These are phyloP conservation scores for Lasaia peninsularis DNA, from an alignment of 1,140 invertebrate species.

Conservation along the genomic window DNA sequence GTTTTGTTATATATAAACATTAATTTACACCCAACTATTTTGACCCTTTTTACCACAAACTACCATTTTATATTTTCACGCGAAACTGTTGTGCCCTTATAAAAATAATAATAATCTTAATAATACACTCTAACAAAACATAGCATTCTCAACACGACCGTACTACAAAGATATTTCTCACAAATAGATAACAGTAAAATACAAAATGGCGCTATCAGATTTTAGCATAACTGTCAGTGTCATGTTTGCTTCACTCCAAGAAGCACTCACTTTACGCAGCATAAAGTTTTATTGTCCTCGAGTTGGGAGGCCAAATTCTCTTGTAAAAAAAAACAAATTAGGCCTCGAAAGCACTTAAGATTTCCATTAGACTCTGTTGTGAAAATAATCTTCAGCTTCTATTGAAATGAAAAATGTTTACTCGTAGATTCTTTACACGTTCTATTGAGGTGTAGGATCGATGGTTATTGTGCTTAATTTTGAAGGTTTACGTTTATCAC, in stretches of 20 bases:
- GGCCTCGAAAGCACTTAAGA: slow-evolving; percentile 29
- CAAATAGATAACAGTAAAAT: neutral
- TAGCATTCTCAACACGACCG: too few relatives aligned
- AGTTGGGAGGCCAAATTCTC: slow-evolving; percentile 19
- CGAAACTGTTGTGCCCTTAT: too few relatives aligned
- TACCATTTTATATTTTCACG: too few relatives aligned
- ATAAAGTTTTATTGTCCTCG: slow-evolving; percentile 26
- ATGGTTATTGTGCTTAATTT: neutral
- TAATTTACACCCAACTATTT: too few relatives aligned
- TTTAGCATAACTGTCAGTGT: slow-evolving; percentile 8
- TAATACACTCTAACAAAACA: too few relatives aligned
- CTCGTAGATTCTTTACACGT: slow-evolving; percentile 15
- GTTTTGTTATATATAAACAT: too few relatives aligned
- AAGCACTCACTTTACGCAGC: slow-evolving; percentile 28
- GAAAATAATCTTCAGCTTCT: slow-evolving; percentile 29
- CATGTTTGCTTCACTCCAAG: neutral
- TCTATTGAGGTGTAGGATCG: slow-evolving; percentile 22
- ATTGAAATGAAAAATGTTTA: slow-evolving; percentile 27
- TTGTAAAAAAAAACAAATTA: slow-evolving; percentile 38
- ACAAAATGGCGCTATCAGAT: neutral
- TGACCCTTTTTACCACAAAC: too few relatives aligned
- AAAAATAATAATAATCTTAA: too few relatives aligned
- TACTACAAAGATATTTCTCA: too few relatives aligned
- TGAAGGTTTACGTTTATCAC: neutral
- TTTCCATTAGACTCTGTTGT: slow-evolving; percentile 31